Evolutionary conservation across 2,888 invertebrate genomes (phyloP), one percentile per base, ranked within the genome.

Genomic region (Macrophya annulata): DNA sequence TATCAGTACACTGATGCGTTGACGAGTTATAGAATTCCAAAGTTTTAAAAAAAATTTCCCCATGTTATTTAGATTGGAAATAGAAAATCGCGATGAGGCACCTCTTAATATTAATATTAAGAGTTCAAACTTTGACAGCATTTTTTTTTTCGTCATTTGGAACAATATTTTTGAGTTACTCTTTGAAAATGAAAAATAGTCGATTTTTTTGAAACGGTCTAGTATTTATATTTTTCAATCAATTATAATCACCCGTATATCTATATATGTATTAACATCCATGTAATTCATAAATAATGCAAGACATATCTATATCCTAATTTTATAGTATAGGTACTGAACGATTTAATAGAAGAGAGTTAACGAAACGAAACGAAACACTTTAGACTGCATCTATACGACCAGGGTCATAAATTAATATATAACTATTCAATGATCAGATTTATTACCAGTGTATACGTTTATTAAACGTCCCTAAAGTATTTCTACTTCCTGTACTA

Each of bases 321-420:
- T 76, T 76, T 76, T 45, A 76, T 76, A 76, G 76, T 15, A 37
- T 40, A 4, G 9, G 37, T 48, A 12, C 31, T 4, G 71, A 71
- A 37, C 9, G 10, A 71, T 15, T 6, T n/a, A n/a, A n/a, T n/a
- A n/a, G 37, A 8, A 25, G 40, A 40, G 4, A 37, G 17, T 10
- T 37, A 12, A 31, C 1, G 6, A 10, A 37, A 76, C 45, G 25
- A 48, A 71, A 31, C 72, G 43, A 12, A 45, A 21, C 72, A 1
- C 4, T 40, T 6, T 21, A 9, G 21, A 48, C 21, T 48, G 48
- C 21, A 48, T 48, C 76, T 76, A 76, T 76, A 76, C 76, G 76
- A 76, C 76, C 21, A 12, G 5, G 62, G 40, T 76, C 45, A 25
- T 76, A 76, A 76, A 76, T 76, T 76, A 76, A 43, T 76, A 45